A percentile compares a stretch with the other conserved stretches of the same genome.
phyloP scores from a whole-genome alignment of 2,797 vertebrate genomes.

The Poecilia gillii region DNA sequence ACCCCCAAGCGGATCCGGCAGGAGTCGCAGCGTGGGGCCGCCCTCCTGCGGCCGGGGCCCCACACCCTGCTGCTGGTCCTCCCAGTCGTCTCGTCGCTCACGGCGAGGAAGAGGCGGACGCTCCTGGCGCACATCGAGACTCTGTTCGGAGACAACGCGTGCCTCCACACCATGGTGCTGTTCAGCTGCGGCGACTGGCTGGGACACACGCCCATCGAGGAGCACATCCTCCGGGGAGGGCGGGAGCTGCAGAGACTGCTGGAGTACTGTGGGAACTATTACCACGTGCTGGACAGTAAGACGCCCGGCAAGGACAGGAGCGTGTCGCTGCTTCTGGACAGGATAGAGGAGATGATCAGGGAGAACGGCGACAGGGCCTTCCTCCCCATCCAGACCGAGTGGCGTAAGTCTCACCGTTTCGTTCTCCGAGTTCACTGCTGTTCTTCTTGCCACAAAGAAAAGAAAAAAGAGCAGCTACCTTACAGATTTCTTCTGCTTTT shows the following conservation, averaged over 20 bases:
- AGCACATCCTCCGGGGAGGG: slow-evolving; percentile 81
- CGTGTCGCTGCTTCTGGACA: slow-evolving; percentile 78
- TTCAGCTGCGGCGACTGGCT: slow-evolving; percentile 85
- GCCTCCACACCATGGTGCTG: slow-evolving; percentile 82
- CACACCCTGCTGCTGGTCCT: slow-evolving; percentile 83
- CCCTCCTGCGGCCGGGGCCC: slow-evolving; percentile 81
- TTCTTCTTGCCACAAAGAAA: not conserved
- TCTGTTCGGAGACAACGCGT: slow-evolving; percentile 77
- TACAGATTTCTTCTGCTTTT: not conserved
- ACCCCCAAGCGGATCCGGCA: slow-evolving; percentile 77
- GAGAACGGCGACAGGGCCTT: slow-evolving; percentile 82
- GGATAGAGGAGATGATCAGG: slow-evolving; percentile 84
- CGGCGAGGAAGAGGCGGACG: slow-evolving; percentile 77
- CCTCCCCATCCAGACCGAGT: slow-evolving; percentile 81
- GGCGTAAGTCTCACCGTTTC: slow-evolving; percentile 61
- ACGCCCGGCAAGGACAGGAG: slow-evolving; percentile 76
- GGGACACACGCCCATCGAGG: slow-evolving; percentile 80
- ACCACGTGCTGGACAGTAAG: slow-evolving; percentile 84
- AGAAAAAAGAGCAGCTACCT: not conserved
- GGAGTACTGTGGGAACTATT: slow-evolving; percentile 82
- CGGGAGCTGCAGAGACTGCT: slow-evolving; percentile 80
- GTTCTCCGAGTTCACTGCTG: not conserved
- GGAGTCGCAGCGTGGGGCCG: slow-evolving; percentile 78
- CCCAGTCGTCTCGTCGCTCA: slow-evolving; percentile 81
- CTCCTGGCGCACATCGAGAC: slow-evolving; percentile 80